Evolutionary conservation across 53 echinoderm and acorn worm species (phyloP).

Genomic region (Zoroaster sp.): DNA sequence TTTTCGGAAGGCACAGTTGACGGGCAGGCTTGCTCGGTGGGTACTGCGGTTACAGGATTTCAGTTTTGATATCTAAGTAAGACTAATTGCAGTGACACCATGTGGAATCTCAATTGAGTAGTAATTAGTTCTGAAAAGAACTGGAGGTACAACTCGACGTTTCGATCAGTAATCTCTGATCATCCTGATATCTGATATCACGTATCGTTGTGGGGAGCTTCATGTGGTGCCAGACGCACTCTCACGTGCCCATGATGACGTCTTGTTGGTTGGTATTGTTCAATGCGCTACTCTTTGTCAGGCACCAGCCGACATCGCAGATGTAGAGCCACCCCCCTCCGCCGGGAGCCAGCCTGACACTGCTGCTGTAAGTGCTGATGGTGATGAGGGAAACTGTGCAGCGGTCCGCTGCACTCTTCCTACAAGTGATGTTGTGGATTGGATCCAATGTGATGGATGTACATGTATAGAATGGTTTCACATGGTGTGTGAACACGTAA

Average conservation of each 20-base stretch:
- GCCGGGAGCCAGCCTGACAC: not conserved
- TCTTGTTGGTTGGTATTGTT: not conserved
- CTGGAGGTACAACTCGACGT: too few relatives aligned
- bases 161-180: too few relatives aligned
- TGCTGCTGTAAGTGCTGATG: too few relatives aligned
- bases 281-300: too few relatives aligned
- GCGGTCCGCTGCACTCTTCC: not conserved
- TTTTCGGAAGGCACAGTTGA: constrained; percentile 23
- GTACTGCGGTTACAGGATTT: constrained; percentile 42
- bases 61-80: too few relatives aligned
- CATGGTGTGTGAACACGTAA: not conserved
- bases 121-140: too few relatives aligned
- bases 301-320: too few relatives aligned
- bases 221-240: constrained; percentile 37
- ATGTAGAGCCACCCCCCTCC: too few relatives aligned
- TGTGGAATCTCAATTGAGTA: too few relatives aligned
- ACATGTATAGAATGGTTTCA: constrained; percentile 22
- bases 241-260: not conserved
- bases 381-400: too few relatives aligned
- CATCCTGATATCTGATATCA: too few relatives aligned
- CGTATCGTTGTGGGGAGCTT: constrained; percentile 18
- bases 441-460: constrained; percentile 47
- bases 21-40: constrained; percentile 37
- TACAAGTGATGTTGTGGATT: not conserved
- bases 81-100: too few relatives aligned